These are phyloP conservation scores for Butastur rufipennis DNA, from an alignment of 2,113 vertebrate genomes.

Conservation along the genomic window DNA sequence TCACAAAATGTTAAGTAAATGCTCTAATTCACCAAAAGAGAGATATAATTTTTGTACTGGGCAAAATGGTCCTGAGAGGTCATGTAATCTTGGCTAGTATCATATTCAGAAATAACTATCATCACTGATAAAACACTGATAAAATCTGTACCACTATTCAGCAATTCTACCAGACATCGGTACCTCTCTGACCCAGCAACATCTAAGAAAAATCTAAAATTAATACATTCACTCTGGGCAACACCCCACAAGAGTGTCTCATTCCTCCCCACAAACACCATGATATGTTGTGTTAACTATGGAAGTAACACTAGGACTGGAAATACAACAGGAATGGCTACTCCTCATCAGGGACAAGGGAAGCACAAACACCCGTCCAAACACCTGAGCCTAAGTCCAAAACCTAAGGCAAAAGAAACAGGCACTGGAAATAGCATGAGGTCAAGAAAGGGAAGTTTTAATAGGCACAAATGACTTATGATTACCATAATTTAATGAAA, in stretches of 20 bases:
- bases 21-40: constrained; percentile 5
- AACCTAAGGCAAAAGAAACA: neutral
- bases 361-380: neutral
- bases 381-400: neutral
- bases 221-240: neutral
- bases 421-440: neutral
- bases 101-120: neutral
- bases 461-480: neutral
- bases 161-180: neutral
- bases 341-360: neutral
- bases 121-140: neutral
- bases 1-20: constrained; percentile 22
- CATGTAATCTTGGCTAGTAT: neutral
- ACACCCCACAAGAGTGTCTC: neutral
- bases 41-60: neutral
- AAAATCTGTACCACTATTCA: neutral
- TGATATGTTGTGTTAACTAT: neutral
- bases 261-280: neutral
- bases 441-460: neutral
- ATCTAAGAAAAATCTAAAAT: neutral
- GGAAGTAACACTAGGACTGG: neutral
- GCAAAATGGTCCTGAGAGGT: neutral
- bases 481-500: neutral
- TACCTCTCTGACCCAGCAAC: neutral
- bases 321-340: neutral